Base-by-base conservation (phyloP, 1,140 invertebrate species). In the Delia radicum region DNA sequence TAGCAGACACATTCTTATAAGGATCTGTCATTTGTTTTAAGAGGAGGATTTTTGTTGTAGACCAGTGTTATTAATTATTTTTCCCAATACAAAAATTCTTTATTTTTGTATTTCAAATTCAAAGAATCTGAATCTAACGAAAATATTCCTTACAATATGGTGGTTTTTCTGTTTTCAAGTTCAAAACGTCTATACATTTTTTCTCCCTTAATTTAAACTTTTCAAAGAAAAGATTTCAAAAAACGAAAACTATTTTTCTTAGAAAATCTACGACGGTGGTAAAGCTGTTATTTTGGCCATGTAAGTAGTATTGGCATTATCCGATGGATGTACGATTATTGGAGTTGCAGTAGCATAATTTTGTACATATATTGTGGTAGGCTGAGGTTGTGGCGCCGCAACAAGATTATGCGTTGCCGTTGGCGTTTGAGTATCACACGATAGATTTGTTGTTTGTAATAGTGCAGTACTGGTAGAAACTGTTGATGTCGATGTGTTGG, bases 281-380 rank as follows among this genome's bases (percentile, higher is more conserved):
- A 69, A 69, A 37, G 65, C 29, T 69, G 65, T 69, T 2, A 69
- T n/a, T 37, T 69, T 69, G 18, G 65, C 65, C 65, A 69, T 69
- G 24, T 69, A 69, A 8, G 65, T 69, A 21, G 65, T 69, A 18
- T 28, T 69, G 29, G 65, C 21, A 69, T 69, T 69, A 33, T 69
- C 65, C 13, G 46, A 28, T 46, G 71, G 71, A 73, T 73, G 71
- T 29, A 73, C 71, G 48, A 73, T 73, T 48, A 55, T 55, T 24
- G 71, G 37, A 48, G 71, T 73, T n/a, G 65, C 65, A 33, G 65
- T 69, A n/a, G 65, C 65, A 69, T 69, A 69, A 13, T 69, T 69
- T 69, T 69, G 65, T 69, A 69, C 65, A 69, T 69, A 69, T 37
- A 69, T 69, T 69, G 65, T 69, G 12, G 65, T 69, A 33, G 65